phyloP scores from a whole-genome alignment of 1,140 invertebrate genomes.

The Cryptotermes secundus region DNA sequence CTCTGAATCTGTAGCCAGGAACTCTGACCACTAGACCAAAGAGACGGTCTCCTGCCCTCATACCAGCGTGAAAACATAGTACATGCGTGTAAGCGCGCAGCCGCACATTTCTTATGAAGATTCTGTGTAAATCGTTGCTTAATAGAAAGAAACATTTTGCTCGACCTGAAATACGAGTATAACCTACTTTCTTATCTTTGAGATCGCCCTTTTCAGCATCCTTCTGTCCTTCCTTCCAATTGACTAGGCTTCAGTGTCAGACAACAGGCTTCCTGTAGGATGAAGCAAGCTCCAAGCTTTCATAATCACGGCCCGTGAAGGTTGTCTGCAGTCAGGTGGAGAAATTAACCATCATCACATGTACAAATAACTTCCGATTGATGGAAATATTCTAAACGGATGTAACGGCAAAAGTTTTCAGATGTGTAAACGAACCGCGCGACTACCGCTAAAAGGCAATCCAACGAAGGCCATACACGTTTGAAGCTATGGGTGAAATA shows the following conservation, averaged over 20 bases:
- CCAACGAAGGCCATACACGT: no score
- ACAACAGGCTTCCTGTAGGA: not conserved
- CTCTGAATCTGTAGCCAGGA: no score
- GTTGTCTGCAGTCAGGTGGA: not conserved
- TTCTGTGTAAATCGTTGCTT: not conserved
- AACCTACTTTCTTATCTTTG: no score
- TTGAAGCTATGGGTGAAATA: no score
- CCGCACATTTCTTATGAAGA: no score
- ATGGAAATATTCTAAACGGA: not conserved
- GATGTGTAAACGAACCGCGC: no score
- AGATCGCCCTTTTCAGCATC: not conserved
- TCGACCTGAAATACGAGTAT: no score
- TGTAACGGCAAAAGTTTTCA: not conserved
- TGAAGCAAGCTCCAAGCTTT: not conserved
- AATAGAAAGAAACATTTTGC: not conserved
- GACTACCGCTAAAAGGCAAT: no score
- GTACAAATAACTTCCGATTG: not conserved
- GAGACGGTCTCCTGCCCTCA: no score
- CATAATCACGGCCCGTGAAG: not conserved
- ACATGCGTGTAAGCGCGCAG: no score
- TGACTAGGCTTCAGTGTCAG: not conserved
- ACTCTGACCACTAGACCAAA: no score
- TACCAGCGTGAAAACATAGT: no score
- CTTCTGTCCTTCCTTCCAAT: not conserved
- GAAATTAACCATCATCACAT: not conserved